phyloP scores from a whole-genome alignment of 2,797 vertebrate genomes.

The Galagoides demidoff region DNA sequence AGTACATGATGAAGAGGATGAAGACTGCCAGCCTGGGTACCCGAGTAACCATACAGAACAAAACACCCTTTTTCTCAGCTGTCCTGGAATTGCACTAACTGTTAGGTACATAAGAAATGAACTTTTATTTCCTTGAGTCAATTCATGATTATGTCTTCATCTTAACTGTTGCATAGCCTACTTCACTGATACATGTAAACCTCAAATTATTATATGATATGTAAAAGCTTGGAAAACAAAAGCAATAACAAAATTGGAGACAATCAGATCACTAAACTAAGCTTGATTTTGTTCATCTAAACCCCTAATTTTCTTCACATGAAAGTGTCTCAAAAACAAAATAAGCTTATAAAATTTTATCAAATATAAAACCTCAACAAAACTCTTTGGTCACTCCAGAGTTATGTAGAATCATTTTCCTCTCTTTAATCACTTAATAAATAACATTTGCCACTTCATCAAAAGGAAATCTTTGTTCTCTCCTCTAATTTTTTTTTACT shows the following conservation, averaged over 20 bases:
- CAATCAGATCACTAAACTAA: not conserved
- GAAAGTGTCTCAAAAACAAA: conserved; percentile 8
- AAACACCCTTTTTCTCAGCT: too few species aligned
- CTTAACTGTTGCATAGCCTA: not conserved
- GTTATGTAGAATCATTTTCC: not conserved
- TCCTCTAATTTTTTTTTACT: not conserved
- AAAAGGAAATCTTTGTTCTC: not conserved
- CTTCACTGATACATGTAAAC: not conserved
- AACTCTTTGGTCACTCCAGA: not conserved
- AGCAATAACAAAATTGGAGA: not conserved
- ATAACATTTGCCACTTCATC: not conserved
- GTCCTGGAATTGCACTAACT: not conserved
- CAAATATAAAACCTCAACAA: not conserved
- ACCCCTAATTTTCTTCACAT: not conserved
- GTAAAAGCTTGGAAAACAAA: not conserved
- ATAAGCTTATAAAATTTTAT: not conserved
- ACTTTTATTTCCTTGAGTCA: not conserved
- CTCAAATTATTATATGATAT: not conserved
- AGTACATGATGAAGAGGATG: not conserved
- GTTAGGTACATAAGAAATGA: not conserved
- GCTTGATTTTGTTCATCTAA: conserved; percentile 5
- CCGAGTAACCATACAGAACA: not conserved
- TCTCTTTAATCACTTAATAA: not conserved
- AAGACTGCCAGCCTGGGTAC: not conserved
- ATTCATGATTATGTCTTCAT: not conserved